phyloP scores from a whole-genome alignment of 2,888 invertebrate species.

The Tinea semifulvella region DNA sequence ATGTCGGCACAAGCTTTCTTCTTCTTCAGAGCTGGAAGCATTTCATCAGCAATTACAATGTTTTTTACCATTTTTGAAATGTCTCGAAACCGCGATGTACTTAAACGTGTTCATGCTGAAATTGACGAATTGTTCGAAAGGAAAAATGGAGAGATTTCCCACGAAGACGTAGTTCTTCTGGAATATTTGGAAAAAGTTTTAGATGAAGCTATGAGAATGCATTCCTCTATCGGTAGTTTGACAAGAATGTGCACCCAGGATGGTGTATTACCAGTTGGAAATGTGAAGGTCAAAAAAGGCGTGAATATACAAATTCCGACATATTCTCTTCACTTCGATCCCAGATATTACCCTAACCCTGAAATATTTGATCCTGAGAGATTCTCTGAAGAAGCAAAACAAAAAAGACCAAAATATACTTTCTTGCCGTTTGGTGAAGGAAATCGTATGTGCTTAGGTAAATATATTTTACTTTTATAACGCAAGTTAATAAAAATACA shows the following conservation, averaged over 20 bases:
- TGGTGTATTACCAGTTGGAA: constrained; percentile 31
- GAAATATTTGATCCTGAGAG: constrained; percentile 52
- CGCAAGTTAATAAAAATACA: too few species aligned
- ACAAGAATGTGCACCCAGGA: constrained; percentile 34
- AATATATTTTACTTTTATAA: constrained; percentile 16
- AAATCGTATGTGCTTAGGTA: constrained; percentile 47
- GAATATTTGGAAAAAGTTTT: constrained; percentile 47
- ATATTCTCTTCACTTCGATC: constrained; percentile 40
- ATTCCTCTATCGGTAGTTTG: constrained; percentile 36
- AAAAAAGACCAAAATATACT: constrained; percentile 27
- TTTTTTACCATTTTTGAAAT: constrained; percentile 41
- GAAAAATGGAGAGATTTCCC: constrained; percentile 31
- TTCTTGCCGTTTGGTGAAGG: constrained; percentile 56
- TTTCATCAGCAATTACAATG: constrained; percentile 45
- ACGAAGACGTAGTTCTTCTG: constrained; percentile 35
- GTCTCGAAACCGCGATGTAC: constrained; percentile 36
- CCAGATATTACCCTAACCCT: constrained; percentile 41
- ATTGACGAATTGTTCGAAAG: constrained; percentile 34
- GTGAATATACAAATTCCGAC: constrained; percentile 28
- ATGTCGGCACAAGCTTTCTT: constrained; percentile 52
- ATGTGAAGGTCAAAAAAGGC: constrained; percentile 30
- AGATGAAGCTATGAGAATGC: constrained; percentile 39
- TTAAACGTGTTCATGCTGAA: constrained; percentile 40
- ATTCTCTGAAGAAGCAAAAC: constrained; percentile 35
- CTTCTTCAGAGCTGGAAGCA: constrained; percentile 52